Evolutionary conservation across 1,140 invertebrate species (phyloP).

Genomic region (Thereuonema tuberculata): DNA sequence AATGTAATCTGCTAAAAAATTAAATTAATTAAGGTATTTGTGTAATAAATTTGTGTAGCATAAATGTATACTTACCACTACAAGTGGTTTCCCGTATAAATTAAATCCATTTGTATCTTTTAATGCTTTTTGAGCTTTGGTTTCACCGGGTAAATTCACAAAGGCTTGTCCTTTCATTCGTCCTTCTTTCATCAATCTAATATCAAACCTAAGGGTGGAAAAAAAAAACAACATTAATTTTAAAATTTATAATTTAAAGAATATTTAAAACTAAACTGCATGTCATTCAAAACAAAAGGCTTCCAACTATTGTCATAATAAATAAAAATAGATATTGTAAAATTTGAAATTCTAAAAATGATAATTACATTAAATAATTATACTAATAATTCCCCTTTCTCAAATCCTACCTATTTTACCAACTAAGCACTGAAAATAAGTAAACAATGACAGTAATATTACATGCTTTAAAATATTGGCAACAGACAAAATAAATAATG

Average conservation of each 20-base stretch:
- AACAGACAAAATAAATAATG: no score
- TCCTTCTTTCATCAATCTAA: constrained; percentile 85
- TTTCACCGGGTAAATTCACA: constrained; percentile 59
- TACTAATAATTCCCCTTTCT: not conserved
- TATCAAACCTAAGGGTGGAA: constrained; percentile 46
- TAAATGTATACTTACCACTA: constrained; percentile 39
- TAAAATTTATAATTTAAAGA: not conserved
- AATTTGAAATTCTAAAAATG: not conserved
- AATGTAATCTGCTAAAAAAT: no score
- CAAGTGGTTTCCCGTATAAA: constrained; percentile 74
- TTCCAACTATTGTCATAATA: not conserved
- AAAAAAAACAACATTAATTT: not conserved
- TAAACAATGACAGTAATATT: no score
- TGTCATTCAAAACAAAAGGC: no score
- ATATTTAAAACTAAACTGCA: not conserved
- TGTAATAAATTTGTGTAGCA: not conserved
- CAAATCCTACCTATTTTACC: no score
- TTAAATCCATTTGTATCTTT: constrained; percentile 78
- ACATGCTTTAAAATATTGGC: no score
- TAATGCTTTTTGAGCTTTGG: constrained; percentile 55
- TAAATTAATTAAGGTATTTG: not conserved
- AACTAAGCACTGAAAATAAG: no score
- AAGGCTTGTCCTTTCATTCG: constrained; percentile 95
- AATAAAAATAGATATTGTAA: not conserved
- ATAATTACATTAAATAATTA: not conserved